phyloP scores from a whole-genome alignment of 1,140 invertebrate genomes.

The Drosophila auraria region DNA sequence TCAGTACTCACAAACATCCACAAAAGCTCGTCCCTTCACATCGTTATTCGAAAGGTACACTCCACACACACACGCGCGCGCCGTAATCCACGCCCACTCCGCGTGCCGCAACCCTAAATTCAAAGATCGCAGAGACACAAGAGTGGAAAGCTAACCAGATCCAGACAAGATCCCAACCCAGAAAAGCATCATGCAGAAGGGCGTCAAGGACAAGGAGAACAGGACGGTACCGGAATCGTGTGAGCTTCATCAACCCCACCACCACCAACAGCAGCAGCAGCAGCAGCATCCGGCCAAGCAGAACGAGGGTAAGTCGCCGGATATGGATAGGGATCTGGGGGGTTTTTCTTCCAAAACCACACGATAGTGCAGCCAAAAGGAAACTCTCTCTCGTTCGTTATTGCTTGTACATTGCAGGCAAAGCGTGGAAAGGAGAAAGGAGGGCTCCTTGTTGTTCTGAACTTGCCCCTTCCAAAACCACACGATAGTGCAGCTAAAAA shows the following conservation, averaged over 20 bases:
- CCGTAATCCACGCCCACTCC: background rate
- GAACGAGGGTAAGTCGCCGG: conserved; percentile 35
- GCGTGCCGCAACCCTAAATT: conserved; percentile 10
- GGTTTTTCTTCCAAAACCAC: too few species aligned
- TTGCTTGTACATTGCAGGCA: background rate
- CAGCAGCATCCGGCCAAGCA: conserved; percentile 27
- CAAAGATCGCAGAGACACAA: conserved; percentile 10
- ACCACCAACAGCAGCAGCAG: conserved; percentile 11
- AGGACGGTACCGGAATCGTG: conserved; percentile 12
- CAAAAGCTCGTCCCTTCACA: conserved; percentile 21
- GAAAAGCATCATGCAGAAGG: conserved; percentile 54
- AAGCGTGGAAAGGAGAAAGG: too few species aligned
- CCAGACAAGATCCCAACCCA: background rate
- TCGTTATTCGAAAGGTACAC: conserved; percentile 4
- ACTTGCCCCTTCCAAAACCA: too few species aligned
- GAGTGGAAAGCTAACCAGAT: background rate
- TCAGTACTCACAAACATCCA: conserved; percentile 16
- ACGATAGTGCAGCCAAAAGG: too few species aligned
- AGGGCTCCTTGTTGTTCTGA: too few species aligned
- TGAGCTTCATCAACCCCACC: conserved; percentile 7
- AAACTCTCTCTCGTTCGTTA: too few species aligned
- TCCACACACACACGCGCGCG: background rate
- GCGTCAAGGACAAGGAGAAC: conserved; percentile 62
- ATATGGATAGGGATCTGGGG: background rate
- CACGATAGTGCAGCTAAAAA: too few species aligned